Evolutionary conservation across 1,140 invertebrate species (phyloP).

Genomic region (Dinothrombium tinctorium): DNA sequence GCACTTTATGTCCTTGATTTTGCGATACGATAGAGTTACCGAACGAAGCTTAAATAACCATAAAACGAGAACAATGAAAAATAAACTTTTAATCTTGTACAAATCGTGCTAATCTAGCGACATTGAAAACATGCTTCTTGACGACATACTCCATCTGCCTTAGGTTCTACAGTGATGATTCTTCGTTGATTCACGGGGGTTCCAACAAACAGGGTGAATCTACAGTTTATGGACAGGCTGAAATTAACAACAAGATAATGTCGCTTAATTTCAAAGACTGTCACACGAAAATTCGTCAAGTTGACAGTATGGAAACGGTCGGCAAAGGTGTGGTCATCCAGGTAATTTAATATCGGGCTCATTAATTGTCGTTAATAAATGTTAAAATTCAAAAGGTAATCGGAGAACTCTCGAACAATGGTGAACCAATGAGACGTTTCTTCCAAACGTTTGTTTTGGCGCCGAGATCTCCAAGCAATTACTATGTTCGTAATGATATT

Average conservation of each 20-base stretch:
- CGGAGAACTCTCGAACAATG: constrained; percentile 78
- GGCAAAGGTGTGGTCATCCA: constrained; percentile 86
- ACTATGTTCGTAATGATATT: constrained; percentile 95
- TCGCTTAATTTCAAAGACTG: constrained; percentile 85
- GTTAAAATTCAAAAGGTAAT: constrained; percentile 34
- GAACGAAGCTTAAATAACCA: too few species aligned
- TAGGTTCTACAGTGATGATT: constrained; percentile 85
- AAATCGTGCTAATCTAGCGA: not conserved
- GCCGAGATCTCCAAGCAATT: constrained; percentile 37
- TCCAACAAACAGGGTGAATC: constrained; percentile 46
- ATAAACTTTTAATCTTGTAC: not conserved
- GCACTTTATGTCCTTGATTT: not conserved
- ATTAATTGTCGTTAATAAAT: not conserved
- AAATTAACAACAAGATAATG: constrained; percentile 87
- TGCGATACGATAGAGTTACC: too few species aligned
- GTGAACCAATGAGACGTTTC: constrained; percentile 83
- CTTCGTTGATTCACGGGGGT: constrained; percentile 81
- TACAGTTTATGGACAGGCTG: constrained; percentile 66
- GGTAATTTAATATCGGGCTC: constrained; percentile 22
- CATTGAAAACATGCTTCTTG: not conserved
- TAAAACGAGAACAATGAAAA: too few species aligned
- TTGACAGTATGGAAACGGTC: constrained; percentile 66
- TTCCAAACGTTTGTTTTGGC: constrained; percentile 92
- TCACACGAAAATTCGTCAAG: constrained; percentile 85
- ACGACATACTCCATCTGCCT: constrained; percentile 4